Evolutionary conservation across 2,113 vertebrate genomes (phyloP).

Genomic region (Enhydra lutris): DNA sequence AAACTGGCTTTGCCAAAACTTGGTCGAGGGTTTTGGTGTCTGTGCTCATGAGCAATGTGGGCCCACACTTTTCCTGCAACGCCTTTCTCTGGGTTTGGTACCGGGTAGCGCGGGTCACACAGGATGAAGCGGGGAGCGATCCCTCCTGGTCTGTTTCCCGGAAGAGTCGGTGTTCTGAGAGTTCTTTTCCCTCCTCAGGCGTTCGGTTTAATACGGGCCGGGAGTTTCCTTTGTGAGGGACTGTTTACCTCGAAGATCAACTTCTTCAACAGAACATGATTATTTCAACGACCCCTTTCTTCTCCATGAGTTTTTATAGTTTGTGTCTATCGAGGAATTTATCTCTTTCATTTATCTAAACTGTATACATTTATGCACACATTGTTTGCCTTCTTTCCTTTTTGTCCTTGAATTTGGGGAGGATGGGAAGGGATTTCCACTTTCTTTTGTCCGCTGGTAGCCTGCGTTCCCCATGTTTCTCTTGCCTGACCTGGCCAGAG

Average conservation of each 20-base stretch:
- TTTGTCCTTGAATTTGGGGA: background rate
- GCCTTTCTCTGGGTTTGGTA: background rate
- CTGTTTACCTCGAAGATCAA: background rate
- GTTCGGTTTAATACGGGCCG: background rate
- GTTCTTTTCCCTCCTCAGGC: background rate
- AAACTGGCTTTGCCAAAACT: background rate
- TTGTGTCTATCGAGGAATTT: background rate
- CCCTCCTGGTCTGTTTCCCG: background rate
- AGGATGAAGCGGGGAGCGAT: no score
- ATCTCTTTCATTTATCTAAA: background rate
- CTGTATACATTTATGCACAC: background rate
- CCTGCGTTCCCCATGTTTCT: no score
- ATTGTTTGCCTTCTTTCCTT: background rate
- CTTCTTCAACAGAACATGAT: background rate
- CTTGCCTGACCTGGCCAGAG: background rate
- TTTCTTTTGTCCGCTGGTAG: no score
- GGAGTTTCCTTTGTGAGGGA: background rate
- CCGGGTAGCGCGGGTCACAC: accelerated
- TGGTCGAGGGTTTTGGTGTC: background rate
- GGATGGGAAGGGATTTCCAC: background rate
- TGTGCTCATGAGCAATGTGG: accelerated
- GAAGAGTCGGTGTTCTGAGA: background rate
- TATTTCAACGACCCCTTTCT: background rate
- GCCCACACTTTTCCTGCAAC: no score
- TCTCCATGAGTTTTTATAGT: background rate